These are phyloP conservation scores for Mohoua ochrocephala DNA, from an alignment of 2,113 vertebrate species.

Conservation along the genomic window DNA sequence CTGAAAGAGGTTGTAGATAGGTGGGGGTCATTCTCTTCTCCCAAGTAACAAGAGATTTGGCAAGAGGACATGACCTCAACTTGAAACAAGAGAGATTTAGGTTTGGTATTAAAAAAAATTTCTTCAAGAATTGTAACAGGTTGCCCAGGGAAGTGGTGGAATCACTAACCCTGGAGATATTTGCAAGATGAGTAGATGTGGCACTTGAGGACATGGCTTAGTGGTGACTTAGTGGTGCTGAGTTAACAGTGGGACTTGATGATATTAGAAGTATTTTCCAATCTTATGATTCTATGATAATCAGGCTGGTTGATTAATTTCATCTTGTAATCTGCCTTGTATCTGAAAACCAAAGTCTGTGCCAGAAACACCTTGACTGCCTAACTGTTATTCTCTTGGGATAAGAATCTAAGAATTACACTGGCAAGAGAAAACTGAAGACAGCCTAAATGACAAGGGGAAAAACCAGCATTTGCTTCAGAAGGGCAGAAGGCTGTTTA, in stretches of 20 bases:
- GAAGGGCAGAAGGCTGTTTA: neutral
- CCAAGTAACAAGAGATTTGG: neutral
- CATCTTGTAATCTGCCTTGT: neutral
- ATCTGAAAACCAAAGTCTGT: neutral
- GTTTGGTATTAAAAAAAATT: neutral
- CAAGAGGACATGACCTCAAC: neutral
- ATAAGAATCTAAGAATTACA: neutral
- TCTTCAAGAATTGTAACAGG: neutral
- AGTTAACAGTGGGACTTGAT: rapidly evolving
- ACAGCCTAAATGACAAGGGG: neutral
- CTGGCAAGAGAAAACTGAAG: neutral
- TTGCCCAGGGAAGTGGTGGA: neutral
- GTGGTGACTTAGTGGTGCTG: neutral
- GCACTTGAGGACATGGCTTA: neutral
- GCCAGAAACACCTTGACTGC: neutral
- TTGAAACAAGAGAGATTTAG: neutral
- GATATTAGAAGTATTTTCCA: neutral
- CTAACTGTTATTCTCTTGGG: neutral
- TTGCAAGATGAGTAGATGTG: rapidly evolving
- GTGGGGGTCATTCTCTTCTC: neutral
- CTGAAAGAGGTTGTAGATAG: neutral
- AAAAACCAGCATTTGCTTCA: neutral
- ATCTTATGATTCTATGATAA: neutral
- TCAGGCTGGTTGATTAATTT: neutral
- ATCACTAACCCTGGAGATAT: neutral